These are phyloP conservation scores for Wiebesia pumilae DNA, from an alignment of 1,140 invertebrate species.

Conservation along the genomic window DNA sequence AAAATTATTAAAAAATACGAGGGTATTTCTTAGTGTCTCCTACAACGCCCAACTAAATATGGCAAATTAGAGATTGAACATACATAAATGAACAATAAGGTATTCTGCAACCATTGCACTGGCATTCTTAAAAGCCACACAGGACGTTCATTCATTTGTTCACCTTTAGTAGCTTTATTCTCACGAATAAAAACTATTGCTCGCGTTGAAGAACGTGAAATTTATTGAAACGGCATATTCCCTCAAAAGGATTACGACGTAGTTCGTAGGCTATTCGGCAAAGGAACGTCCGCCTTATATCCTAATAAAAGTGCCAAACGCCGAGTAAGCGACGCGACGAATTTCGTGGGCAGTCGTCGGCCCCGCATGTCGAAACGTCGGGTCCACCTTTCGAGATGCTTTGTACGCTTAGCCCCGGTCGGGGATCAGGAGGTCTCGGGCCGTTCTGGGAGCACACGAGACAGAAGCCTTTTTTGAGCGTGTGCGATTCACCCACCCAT, in stretches of 20 bases:
- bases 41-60: too few species aligned
- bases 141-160: background rate
- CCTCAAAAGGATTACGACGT: background rate
- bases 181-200: background rate
- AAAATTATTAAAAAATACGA: too few species aligned
- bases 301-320: background rate
- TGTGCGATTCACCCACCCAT: background rate
- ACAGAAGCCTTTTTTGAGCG: background rate
- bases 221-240: background rate
- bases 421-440: background rate
- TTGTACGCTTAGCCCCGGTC: constrained; percentile 10
- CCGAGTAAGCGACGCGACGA: background rate
- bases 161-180: background rate
- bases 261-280: background rate
- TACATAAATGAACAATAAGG: too few species aligned
- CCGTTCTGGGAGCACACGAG: background rate
- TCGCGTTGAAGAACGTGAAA: background rate
- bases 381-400: background rate
- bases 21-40: too few species aligned
- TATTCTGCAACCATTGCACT: too few species aligned
- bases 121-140: background rate
- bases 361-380: constrained; percentile 54
- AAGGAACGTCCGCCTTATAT: background rate
- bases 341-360: background rate
- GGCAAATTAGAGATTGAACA: too few species aligned